These are phyloP conservation scores for Prionailurus bengalensis DNA, from an alignment of 2,113 vertebrate genomes.

Conservation along the genomic window DNA sequence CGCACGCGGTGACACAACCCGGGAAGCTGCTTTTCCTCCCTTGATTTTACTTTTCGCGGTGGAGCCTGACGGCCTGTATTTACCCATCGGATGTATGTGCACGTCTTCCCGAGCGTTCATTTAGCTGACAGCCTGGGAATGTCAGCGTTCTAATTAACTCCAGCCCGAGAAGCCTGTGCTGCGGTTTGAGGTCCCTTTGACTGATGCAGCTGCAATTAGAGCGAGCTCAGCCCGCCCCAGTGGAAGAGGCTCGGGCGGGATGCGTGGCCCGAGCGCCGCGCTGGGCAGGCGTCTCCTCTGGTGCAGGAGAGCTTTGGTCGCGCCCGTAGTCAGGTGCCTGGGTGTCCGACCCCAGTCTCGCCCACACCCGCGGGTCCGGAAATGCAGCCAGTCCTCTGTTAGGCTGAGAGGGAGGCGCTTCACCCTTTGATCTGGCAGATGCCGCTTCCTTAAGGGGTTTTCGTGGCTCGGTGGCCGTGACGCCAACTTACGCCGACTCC, in stretches of 20 bases:
- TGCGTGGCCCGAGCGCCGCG: accelerated
- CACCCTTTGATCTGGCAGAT: not conserved
- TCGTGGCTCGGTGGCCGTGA: not conserved
- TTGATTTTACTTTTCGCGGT: not conserved
- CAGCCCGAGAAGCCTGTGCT: slow-evolving; percentile 61
- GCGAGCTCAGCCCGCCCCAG: not conserved
- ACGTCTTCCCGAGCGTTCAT: slow-evolving; percentile 63
- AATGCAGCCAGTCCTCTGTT: not conserved
- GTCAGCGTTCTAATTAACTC: slow-evolving; percentile 81
- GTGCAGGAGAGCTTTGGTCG: accelerated
- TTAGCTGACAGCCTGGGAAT: slow-evolving; percentile 79
- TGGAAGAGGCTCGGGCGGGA: not conserved
- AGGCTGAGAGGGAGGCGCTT: no score
- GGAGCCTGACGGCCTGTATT: slow-evolving; percentile 73
- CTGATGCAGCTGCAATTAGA: slow-evolving; percentile 75
- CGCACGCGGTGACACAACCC: not conserved
- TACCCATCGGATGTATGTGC: slow-evolving; percentile 49
- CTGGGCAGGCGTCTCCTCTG: not conserved
- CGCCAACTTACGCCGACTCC: not conserved
- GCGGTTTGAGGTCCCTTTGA: slow-evolving; percentile 65
- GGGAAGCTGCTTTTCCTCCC: not conserved
- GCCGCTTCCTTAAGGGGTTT: not conserved
- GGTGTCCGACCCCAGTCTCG: accelerated
- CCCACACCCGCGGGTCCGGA: accelerated
- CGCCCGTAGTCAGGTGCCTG: accelerated